phyloP scores from a whole-genome alignment of 92 coral and sea anemone genomes.

The Epizoanthus scotinus region DNA sequence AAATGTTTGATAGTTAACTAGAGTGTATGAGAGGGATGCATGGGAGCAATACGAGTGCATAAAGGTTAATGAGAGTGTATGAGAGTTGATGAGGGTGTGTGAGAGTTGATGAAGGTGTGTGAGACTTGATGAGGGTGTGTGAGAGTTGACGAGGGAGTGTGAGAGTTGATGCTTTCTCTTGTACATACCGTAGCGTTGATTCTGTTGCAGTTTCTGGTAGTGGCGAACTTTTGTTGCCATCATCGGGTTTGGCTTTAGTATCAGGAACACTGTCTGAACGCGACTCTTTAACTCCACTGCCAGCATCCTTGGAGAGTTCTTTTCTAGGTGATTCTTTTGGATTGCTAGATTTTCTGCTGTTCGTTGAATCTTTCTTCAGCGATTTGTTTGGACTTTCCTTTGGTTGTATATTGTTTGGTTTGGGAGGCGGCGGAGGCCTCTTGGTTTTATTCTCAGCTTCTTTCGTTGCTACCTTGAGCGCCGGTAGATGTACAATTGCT shows the following conservation, averaged over 20 bases:
- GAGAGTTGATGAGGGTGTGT: no score
- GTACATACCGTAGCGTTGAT: no score
- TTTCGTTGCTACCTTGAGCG: conserved; percentile 18
- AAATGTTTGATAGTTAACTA: no score
- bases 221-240: neutral
- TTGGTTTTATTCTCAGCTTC: neutral
- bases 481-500: conserved; percentile 53
- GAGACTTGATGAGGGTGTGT: no score
- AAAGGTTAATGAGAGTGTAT: no score
- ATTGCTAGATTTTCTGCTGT: neutral
- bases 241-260: neutral
- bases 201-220: neutral
- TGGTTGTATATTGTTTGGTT: neutral
- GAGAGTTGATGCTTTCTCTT: no score
- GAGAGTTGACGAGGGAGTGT: no score
- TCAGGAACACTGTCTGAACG: neutral
- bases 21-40: no score
- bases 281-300: neutral
- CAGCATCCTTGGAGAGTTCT: neutral
- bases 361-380: neutral
- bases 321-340: neutral
- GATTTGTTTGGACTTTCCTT: conserved; percentile 1
- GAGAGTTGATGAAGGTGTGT: no score
- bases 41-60: no score
- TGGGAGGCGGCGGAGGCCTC: conserved; percentile 32